Evolutionary conservation across 2,888 invertebrate genomes (phyloP), one percentile per base, ranked within the genome.

Genomic region (Azorinus chamasolen): DNA sequence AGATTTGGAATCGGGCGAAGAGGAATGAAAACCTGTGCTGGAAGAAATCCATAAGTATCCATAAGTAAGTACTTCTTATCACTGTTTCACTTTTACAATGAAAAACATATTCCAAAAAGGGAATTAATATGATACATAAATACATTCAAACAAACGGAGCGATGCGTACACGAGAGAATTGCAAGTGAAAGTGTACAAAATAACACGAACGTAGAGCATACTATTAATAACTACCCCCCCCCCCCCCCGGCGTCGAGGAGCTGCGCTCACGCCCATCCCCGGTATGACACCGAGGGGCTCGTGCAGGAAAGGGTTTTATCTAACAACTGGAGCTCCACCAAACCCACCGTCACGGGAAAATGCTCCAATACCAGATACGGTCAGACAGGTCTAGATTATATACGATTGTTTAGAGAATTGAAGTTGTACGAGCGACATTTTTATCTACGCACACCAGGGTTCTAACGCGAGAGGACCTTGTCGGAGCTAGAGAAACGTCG

Each of bases 401-500:
- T 88, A 24, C 81, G 77, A 45, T 68, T 88, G 32, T 85, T 84
- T 59, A 65, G 62, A 55, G 79, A 80, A 64, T 80, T 81, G 0
- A 84, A 77, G 50, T 69, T 88, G 12, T 85, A 88, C 63, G 79
- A 84, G 37, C 74, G 86, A 18, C 83, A 85, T 58, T 87, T 88
- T 62, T 87, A 84, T 53, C 63, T 87, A 62, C 83, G 80, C 68
- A 87, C 88, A 1, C 86, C 87, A 5, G 75, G 77, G 25, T 46
- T 75, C 43, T 69, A 72, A 16, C 80, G 80, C 27, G 59, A 75
- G 12, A 68, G 78, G 16, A 76, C 65, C 20, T 46, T 77, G 16
- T 43, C 69, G 2, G 81, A 83, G 12, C 39, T 80, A 22, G 77
- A 80, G 14, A 83, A 74, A 39, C 87, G 88, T 55, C 70, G 79